Evolutionary conservation across 1,140 invertebrate species (phyloP), one percentile per base, ranked within the genome.

Genomic region (Phocides pigmalion): DNA sequence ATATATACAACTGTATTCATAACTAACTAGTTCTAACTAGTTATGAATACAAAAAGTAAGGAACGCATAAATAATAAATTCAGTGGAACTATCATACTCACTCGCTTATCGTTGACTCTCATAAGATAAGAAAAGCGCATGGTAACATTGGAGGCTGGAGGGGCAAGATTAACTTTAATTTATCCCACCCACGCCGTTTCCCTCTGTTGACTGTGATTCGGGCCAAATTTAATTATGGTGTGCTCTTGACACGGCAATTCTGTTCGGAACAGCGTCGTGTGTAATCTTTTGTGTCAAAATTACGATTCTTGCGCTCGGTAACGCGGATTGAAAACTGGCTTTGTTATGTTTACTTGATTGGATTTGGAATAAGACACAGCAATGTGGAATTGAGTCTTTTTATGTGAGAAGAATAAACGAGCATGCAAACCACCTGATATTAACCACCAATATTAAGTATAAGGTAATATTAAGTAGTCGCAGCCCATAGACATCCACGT

Each of bases 221-320:
- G 41, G 54, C 22, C 3, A 58, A 58, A 58, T 58, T 58, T 58
- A 58, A 58, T 58, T 58, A 46, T 58, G 41, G 54, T 19, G 22
- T 59, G 54, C 28, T 59, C 54, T 35, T 59, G 54, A 59, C 54
- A 22, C 54, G 41, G 25, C 54, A 58, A 58, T 47, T 14, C 54
- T 59, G 25, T 46, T 47, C 22, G 22, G 37, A 35, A 59, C 17
- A 16, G 54, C 54, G 42, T 46, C 54, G 44, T 59, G 28, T 59
- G 54, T 59, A 59, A 59, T 59, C 54, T 59, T 59, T 59, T 59
- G 54, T 59, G 42, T 32, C 42, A 42, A 59, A 59, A 59, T 59
- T 59, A 59, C 54, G 54, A 59, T 59, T 15, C 42, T 51, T 46
- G 28, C 20, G 2, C 9, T 15, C 41, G 22, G 42, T 46, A 59